phyloP scores from a whole-genome alignment of 1,140 invertebrate genomes.

The Halesus radiatus region DNA sequence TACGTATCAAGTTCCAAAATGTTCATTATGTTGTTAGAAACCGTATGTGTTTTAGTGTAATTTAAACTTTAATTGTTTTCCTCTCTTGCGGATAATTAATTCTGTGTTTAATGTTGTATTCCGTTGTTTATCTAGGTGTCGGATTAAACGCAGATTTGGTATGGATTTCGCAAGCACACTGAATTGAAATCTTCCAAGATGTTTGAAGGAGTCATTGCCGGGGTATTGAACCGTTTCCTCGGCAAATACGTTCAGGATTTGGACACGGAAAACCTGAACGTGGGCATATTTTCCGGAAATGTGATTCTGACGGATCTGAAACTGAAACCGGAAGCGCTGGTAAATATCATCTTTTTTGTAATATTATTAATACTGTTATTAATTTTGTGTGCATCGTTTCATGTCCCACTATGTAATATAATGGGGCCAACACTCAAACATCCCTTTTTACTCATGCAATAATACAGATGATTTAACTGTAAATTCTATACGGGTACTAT shows the following conservation, averaged over 20 bases:
- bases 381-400: too few species aligned
- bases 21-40: too few species aligned
- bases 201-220: constrained; percentile 85
- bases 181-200: constrained; percentile 63
- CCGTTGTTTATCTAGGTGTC: constrained; percentile 10
- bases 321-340: constrained; percentile 85
- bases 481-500: too few species aligned
- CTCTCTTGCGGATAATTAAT: neutral
- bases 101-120: neutral
- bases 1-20: too few species aligned
- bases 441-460: too few species aligned
- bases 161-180: neutral
- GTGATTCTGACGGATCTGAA: constrained; percentile 83
- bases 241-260: constrained; percentile 87
- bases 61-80: neutral
- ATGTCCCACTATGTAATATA: too few species aligned
- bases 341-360: constrained; percentile 64
- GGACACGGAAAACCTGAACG: constrained; percentile 85
- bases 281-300: constrained; percentile 86
- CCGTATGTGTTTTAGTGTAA: neutral
- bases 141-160: neutral
- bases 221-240: constrained; percentile 82
- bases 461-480: too few species aligned
- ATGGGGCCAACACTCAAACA: too few species aligned
- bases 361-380: constrained; percentile 58